Base-by-base conservation (phyloP, 2,888 invertebrate species). In the Mylabris sibirica region DNA sequence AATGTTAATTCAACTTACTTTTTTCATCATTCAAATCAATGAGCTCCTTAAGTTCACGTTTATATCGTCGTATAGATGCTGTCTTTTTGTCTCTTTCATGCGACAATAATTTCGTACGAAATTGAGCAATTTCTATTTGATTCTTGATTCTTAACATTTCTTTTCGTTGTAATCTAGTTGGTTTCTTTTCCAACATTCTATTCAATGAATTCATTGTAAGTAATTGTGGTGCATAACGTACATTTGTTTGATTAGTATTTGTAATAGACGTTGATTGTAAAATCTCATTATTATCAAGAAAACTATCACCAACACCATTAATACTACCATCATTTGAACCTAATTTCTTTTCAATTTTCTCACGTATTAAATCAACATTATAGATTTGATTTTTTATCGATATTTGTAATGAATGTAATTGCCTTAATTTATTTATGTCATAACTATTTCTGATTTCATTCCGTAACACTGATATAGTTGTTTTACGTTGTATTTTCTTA, bases 391-490 rank as follows among this genome's bases (percentile, higher is more conserved):
- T 92, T 80, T 91, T 91, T 68, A 93, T 90, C 3, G 90, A 88
- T 73, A 93, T 90, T 86, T 93, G 93, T 17, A 91, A 83, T 53
- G 89, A 87, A 80, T 93, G 93, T 38, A 93, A 79, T 76, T 88
- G 89, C 66, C 91, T 88, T n/a, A 95, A 83, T 73, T 92, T 92
- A 1, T 88, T 88, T 6, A 93, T 88, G 59, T 89, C 90, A 78
- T 94, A 95, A 80, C 94, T 94, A 2, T 88, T 88, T 70, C 91
- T 88, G 62, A 93, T 88, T 79, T 93, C 93, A 1, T 87, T 87
- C 72, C 87, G 87, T 0, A 87, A 80, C 74, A 90, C 88, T 73
- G 85, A 88, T 14, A 89, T 78, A 8, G 87, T 85, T 72, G 87
- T 79, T 73, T 86, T 78, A 69, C 79, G 81, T 73, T 78, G 83